A percentile compares a stretch with the other conserved stretches of the same genome.
These are phyloP conservation scores for Alligator mississippiensis DNA, from an alignment of 2,113 vertebrate genomes.

Conservation along the genomic window DNA sequence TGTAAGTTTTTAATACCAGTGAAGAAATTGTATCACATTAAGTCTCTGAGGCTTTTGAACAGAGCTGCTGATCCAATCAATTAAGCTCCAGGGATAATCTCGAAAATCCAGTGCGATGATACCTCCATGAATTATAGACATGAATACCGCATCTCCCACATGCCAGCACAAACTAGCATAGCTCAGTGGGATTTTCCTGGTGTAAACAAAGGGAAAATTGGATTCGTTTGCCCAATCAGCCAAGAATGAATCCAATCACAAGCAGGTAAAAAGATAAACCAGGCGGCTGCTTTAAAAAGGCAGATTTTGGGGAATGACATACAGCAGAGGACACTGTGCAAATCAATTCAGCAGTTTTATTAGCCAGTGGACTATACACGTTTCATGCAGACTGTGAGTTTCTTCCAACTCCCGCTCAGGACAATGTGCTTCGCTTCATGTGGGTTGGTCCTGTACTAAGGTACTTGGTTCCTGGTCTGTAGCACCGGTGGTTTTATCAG, in stretches of 20 bases:
- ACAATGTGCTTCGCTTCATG: not conserved
- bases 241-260: slow-evolving; percentile 47
- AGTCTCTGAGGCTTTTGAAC: not conserved
- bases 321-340: slow-evolving; percentile 22
- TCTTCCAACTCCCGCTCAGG: slow-evolving; percentile 21
- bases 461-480: slow-evolving; percentile 69
- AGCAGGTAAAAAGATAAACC: not conserved
- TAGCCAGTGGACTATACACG: slow-evolving; percentile 54
- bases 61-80: not conserved
- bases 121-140: not conserved
- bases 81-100: not conserved
- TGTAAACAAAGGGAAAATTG: slow-evolving; percentile 11
- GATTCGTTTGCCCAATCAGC: not conserved
- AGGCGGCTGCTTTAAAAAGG: too few species aligned
- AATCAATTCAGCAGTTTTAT: slow-evolving; percentile 71
- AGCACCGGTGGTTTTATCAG: slow-evolving; percentile 68
- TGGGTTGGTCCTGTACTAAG: slow-evolving; percentile 24
- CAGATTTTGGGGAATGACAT: not conserved
- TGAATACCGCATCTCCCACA: not conserved
- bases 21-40: not conserved
- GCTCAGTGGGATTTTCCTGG: not conserved
- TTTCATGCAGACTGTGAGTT: slow-evolving; percentile 74
- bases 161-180: rapidly evolving
- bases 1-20: rapidly evolving
- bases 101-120: not conserved